A percentile compares a stretch with the other conserved stretches of the same genome.
Evolutionary conservation across 2,888 invertebrate species (phyloP).

Genomic region (Aleiodes leptofemur): DNA sequence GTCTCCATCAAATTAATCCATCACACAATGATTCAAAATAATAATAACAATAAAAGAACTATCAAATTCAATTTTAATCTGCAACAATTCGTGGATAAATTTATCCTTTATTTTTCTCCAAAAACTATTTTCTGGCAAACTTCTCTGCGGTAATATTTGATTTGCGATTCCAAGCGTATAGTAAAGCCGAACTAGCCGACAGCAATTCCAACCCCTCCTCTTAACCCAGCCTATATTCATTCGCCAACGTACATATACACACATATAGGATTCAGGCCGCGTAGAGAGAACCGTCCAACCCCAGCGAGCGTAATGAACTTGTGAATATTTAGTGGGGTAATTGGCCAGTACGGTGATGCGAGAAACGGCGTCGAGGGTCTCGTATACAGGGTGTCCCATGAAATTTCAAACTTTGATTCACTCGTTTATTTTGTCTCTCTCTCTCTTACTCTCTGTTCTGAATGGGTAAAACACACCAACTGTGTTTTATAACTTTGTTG

Average conservation of each 20-base stretch:
- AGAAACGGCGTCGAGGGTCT: conserved; percentile 57
- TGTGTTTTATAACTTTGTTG: conserved; percentile 30
- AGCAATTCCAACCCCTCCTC: conserved; percentile 1
- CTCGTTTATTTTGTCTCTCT: conserved; percentile 31
- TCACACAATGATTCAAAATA: no score
- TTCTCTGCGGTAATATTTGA: conserved; percentile 33
- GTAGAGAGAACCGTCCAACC: conserved; percentile 54
- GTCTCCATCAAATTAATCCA: no score
- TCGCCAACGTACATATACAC: conserved; percentile 17
- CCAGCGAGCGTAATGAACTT: conserved; percentile 65
- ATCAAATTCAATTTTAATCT: conserved; percentile 23
- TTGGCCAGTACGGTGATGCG: conserved; percentile 66
- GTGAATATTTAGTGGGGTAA: conserved; percentile 74
- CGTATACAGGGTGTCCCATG: conserved; percentile 62
- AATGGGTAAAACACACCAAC: conserved; percentile 14
- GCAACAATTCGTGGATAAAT: not conserved
- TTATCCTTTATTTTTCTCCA: not conserved
- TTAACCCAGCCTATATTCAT: conserved; percentile 16
- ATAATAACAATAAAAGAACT: no score
- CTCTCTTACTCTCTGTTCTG: conserved; percentile 42
- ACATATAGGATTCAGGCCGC: conserved; percentile 42
- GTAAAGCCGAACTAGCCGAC: conserved; percentile 21
- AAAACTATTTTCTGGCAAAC: not conserved
- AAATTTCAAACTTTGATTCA: conserved; percentile 56
- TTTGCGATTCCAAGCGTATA: conserved; percentile 14